These are phyloP conservation scores for Gymnosoma rotundatum DNA, from an alignment of 2,888 invertebrate genomes.

Conservation along the genomic window DNA sequence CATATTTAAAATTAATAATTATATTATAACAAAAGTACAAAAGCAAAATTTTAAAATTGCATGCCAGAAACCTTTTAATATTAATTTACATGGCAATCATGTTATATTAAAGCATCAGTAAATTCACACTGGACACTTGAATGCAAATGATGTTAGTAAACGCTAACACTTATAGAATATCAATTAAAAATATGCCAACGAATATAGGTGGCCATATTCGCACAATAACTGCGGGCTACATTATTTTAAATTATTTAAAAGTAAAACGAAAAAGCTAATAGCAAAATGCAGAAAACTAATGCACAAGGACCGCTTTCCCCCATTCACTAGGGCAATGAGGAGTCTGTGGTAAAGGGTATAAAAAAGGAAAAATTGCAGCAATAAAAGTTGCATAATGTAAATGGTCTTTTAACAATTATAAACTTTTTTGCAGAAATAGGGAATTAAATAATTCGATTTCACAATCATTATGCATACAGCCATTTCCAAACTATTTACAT, in stretches of 20 bases:
- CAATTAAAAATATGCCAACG: constrained; percentile 40
- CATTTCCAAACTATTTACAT: background rate
- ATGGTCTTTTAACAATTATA: no score
- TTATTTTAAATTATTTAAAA: background rate
- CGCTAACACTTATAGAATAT: constrained; percentile 36
- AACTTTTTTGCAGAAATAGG: background rate
- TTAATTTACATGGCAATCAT: constrained; percentile 56
- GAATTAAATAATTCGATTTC: background rate
- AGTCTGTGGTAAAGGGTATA: no score
- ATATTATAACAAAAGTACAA: no score
- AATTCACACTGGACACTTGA: constrained; percentile 35
- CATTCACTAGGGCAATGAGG: no score
- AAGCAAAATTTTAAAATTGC: no score
- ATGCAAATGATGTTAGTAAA: constrained; percentile 48
- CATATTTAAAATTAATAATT: no score
- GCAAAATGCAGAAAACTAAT: no score
- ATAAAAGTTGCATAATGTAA: no score
- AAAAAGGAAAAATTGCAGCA: no score
- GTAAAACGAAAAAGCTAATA: no score
- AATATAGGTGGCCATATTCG: background rate
- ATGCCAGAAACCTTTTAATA: constrained; percentile 6
- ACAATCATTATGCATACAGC: background rate
- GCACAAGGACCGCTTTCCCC: no score
- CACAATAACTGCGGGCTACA: background rate
- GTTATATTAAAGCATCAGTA: constrained; percentile 25